These are phyloP conservation scores for Coregonus suidteri DNA, from an alignment of 2,797 vertebrate genomes.

Conservation along the genomic window DNA sequence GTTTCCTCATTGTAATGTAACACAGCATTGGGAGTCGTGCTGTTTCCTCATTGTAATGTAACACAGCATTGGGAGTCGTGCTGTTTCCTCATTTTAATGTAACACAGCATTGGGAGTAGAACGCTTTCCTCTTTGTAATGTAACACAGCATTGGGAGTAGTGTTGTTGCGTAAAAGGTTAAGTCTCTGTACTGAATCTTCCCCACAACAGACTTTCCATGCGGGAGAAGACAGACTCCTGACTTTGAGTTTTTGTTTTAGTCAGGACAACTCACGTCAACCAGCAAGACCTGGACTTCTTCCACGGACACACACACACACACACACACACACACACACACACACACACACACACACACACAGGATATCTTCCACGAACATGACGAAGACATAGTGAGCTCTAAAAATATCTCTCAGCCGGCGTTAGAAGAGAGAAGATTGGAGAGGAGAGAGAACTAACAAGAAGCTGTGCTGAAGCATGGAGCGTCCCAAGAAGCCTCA, in stretches of 20 bases:
- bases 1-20: too few species aligned
- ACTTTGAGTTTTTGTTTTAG: slow-evolving; percentile 65
- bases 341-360: slow-evolving; percentile 25
- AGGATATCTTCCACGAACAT: slow-evolving; percentile 55
- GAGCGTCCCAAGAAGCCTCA: too few species aligned
- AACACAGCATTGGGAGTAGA: not conserved
- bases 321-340: slow-evolving; percentile 12
- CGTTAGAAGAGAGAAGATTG: slow-evolving; percentile 7
- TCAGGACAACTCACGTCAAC: slow-evolving; percentile 63
- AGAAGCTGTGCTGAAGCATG: not conserved
- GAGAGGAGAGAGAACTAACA: slow-evolving; percentile 28
- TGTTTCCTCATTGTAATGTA: too few species aligned
- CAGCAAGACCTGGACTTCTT: slow-evolving; percentile 68
- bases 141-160: slow-evolving; percentile 29
- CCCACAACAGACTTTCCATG: slow-evolving; percentile 57
- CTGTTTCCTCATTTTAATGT: too few species aligned
- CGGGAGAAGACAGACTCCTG: slow-evolving; percentile 59
- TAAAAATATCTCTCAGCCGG: slow-evolving; percentile 61
- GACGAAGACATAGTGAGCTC: slow-evolving; percentile 53
- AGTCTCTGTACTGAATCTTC: slow-evolving; percentile 35
- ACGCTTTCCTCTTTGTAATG: not conserved
- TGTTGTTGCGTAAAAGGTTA: slow-evolving; percentile 22
- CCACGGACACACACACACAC: slow-evolving; percentile 42
- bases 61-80: not conserved
- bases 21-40: not conserved